A percentile compares a stretch with the other conserved stretches of the same genome.
These are phyloP conservation scores for Nycteola revayana DNA, from an alignment of 2,888 invertebrate genomes.

Conservation along the genomic window DNA sequence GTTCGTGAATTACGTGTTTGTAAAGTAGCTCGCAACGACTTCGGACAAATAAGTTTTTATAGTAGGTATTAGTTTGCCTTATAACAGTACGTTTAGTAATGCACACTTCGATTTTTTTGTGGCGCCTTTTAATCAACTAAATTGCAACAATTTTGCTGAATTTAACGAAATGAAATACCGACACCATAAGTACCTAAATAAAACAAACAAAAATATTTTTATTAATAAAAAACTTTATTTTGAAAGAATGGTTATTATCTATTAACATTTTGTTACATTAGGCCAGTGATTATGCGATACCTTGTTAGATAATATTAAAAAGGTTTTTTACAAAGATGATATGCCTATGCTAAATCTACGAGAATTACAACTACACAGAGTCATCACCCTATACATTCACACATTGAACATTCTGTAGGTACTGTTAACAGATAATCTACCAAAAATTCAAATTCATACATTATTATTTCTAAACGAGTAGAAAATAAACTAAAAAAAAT, in stretches of 20 bases:
- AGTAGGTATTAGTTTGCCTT: too few relatives aligned
- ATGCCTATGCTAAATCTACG: constrained; percentile 66
- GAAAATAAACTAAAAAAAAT: constrained; percentile 70
- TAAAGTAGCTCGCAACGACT: too few relatives aligned
- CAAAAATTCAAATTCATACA: constrained; percentile 66
- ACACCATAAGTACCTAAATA: too few relatives aligned
- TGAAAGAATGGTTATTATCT: constrained; percentile 81
- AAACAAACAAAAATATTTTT: constrained; percentile 29
- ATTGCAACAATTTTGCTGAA: too few relatives aligned
- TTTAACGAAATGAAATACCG: too few relatives aligned
- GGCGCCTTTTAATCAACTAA: too few relatives aligned
- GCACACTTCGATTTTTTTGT: too few relatives aligned
- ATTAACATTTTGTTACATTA: constrained; percentile 78
- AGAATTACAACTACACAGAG: constrained; percentile 29
- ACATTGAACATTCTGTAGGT: constrained; percentile 23
- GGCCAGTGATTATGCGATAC: constrained; percentile 69
- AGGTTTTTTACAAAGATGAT: constrained; percentile 70
- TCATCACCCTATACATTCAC: constrained; percentile 30
- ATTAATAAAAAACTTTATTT: constrained; percentile 74
- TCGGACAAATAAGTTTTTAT: too few relatives aligned
- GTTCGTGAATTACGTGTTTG: too few relatives aligned
- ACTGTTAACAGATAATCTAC: constrained; percentile 79
- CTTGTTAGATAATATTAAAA: constrained; percentile 65
- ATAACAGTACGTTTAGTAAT: too few relatives aligned
- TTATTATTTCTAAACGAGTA: constrained; percentile 61